Percentiles rank a stretch among this genome's conserved stretches.
Conservation (phyloP, 1,140 invertebrate genomes). For the Drosophila navojoa region DNA sequence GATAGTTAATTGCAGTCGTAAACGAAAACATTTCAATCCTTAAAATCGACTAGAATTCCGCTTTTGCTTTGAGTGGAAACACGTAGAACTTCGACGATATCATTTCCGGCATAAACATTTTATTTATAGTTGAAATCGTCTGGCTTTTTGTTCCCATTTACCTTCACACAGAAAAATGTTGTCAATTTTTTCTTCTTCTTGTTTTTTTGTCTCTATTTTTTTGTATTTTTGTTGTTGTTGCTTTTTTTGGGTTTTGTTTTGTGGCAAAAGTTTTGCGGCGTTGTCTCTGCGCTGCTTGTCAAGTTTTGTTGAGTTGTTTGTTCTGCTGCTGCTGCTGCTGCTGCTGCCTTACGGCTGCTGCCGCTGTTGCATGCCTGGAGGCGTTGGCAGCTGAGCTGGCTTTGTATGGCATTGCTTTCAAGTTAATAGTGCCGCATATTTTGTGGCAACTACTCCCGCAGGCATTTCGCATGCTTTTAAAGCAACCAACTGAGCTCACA, state of each 20-base stretch:
- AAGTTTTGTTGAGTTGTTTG: slow-evolving; percentile 48
- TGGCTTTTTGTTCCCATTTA: slow-evolving; percentile 40
- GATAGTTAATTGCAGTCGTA: neutral
- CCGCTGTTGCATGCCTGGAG: slow-evolving; percentile 73
- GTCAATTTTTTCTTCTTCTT: slow-evolving; percentile 38
- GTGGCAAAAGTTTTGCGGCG: slow-evolving; percentile 48
- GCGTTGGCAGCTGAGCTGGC: slow-evolving; percentile 62
- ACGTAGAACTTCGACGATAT: slow-evolving; percentile 25
- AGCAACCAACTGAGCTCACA: slow-evolving; percentile 20
- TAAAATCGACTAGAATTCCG: slow-evolving; percentile 8
- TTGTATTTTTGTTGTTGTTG: neutral
- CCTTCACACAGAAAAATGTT: slow-evolving; percentile 36
- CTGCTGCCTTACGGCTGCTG: neutral
- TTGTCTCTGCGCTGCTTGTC: slow-evolving; percentile 47
- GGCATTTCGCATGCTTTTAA: slow-evolving; percentile 49
- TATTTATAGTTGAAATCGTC: slow-evolving; percentile 44
- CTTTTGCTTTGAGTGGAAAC: neutral
- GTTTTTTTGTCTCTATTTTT: slow-evolving; percentile 1
- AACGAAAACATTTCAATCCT: slow-evolving; percentile 10
- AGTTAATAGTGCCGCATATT: slow-evolving; percentile 66
- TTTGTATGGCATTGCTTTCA: slow-evolving; percentile 69
- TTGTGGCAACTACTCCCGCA: slow-evolving; percentile 46
- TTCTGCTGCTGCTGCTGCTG: slow-evolving; percentile 12
- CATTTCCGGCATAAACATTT: slow-evolving; percentile 42
- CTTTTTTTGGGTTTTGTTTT: neutral